These are phyloP conservation scores for Heterohyrax brucei DNA, from an alignment of 2,797 vertebrate genomes.

Conservation along the genomic window DNA sequence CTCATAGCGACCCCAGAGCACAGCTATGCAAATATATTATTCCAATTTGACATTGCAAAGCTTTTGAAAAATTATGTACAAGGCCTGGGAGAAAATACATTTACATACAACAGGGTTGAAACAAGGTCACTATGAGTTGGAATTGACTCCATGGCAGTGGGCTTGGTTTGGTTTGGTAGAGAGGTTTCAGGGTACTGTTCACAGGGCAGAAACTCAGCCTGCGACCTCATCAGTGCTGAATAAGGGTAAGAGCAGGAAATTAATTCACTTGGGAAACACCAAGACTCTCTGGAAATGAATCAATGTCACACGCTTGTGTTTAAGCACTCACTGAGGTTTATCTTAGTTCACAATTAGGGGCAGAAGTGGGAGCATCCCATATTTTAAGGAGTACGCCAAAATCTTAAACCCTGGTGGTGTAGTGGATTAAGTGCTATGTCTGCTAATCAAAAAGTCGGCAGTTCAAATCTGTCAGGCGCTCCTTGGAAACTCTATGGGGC, in stretches of 20 bases:
- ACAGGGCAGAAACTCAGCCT: not conserved
- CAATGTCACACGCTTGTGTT: slow-evolving; percentile 47
- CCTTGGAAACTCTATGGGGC: no score
- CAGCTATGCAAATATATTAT: not conserved
- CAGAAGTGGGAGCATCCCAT: slow-evolving; percentile 38
- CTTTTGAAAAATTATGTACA: not conserved
- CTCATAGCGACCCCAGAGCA: not conserved
- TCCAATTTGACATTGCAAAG: slow-evolving; percentile 8
- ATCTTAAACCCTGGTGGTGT: not conserved
- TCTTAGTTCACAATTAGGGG: slow-evolving; percentile 36
- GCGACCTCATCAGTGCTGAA: not conserved
- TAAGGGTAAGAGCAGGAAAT: slow-evolving; percentile 48
- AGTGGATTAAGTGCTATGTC: no score
- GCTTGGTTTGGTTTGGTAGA: not conserved
- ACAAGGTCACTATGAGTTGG: no score
- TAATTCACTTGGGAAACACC: slow-evolving; percentile 61
- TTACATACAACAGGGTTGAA: not conserved
- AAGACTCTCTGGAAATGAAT: slow-evolving; percentile 67
- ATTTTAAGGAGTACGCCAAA: slow-evolving; percentile 20
- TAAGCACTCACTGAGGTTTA: slow-evolving; percentile 20
- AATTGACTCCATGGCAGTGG: no score
- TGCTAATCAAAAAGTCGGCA: no score
- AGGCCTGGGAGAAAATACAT: not conserved
- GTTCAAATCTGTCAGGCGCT: no score
- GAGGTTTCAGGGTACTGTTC: not conserved